Conservation (phyloP, 2,113 vertebrate species). For the Heptranchias perlo region DNA sequence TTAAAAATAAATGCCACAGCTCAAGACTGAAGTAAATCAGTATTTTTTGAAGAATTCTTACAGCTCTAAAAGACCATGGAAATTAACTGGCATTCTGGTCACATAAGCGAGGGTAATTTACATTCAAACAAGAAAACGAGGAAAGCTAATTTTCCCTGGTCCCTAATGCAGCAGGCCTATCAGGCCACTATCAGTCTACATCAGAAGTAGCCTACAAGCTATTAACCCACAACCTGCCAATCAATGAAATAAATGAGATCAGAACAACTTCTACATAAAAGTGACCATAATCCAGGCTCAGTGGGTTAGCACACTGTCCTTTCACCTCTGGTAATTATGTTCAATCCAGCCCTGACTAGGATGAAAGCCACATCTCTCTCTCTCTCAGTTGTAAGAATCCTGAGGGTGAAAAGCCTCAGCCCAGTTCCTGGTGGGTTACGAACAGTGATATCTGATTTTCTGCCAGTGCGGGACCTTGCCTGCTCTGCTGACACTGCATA, state of each 20-base stretch:
- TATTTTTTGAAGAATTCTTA: background rate
- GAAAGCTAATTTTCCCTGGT: background rate
- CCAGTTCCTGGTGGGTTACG: background rate
- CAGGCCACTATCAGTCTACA: background rate
- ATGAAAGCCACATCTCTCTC: background rate
- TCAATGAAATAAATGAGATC: background rate
- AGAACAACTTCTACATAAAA: background rate
- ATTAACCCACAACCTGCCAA: background rate
- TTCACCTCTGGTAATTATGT: background rate
- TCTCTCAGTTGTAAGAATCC: background rate
- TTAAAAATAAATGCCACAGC: background rate
- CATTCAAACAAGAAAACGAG: constrained; percentile 1
- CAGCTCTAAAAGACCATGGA: background rate
- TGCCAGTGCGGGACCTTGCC: background rate
- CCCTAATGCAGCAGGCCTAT: background rate
- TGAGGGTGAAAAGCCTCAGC: background rate
- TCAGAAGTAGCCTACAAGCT: background rate
- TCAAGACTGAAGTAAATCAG: background rate
- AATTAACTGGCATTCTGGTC: background rate
- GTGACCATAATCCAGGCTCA: background rate
- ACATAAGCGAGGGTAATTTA: background rate
- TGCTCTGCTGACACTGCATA: background rate
- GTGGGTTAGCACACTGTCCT: background rate
- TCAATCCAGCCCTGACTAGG: background rate
- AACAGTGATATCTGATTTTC: background rate